A percentile compares a stretch with the other conserved stretches of the same genome.
These are phyloP conservation scores for Zaprionus gabonicus DNA, from an alignment of 1,140 invertebrate species.

Conservation along the genomic window DNA sequence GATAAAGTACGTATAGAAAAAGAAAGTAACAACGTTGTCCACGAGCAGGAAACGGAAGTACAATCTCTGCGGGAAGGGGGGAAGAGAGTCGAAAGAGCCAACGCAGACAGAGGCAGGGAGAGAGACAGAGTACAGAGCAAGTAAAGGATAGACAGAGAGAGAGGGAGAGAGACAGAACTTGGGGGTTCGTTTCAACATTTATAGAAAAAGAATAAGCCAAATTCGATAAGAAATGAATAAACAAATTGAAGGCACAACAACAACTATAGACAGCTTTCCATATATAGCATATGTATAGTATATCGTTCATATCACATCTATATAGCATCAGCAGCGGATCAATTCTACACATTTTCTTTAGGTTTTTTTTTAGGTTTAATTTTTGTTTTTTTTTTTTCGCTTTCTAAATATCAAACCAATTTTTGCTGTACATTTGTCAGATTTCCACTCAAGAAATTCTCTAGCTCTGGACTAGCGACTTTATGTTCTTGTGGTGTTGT, in stretches of 20 bases:
- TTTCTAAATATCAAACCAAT: constrained; percentile 78
- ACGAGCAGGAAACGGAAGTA: constrained; percentile 35
- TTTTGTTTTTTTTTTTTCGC: constrained; percentile 30
- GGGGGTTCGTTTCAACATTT: constrained; percentile 9
- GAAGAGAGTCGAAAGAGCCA: constrained; percentile 13
- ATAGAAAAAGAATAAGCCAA: constrained; percentile 36
- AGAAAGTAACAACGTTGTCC: constrained; percentile 11
- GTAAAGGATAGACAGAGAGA: not conserved
- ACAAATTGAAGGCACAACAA: constrained; percentile 66
- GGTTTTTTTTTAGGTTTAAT: too few relatives aligned
- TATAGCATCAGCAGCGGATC: constrained; percentile 32
- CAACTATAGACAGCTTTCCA: constrained; percentile 55
- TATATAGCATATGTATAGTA: constrained; percentile 7
- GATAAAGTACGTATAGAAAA: constrained; percentile 19
- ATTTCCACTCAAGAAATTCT: constrained; percentile 69
- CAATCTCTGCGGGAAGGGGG: not conserved
- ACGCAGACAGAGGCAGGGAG: not conserved
- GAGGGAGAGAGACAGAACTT: constrained; percentile 11
- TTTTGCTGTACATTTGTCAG: constrained; percentile 75
- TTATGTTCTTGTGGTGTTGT: constrained; percentile 34
- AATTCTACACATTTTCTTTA: constrained; percentile 35
- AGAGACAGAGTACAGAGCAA: constrained; percentile 2
- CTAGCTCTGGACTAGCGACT: constrained; percentile 52
- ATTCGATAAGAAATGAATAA: constrained; percentile 36
- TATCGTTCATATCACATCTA: constrained; percentile 17